A percentile compares a stretch with the other conserved stretches of the same genome.
phyloP scores from a whole-genome alignment of 2,113 vertebrate species.

The Geothlypis trichas region DNA sequence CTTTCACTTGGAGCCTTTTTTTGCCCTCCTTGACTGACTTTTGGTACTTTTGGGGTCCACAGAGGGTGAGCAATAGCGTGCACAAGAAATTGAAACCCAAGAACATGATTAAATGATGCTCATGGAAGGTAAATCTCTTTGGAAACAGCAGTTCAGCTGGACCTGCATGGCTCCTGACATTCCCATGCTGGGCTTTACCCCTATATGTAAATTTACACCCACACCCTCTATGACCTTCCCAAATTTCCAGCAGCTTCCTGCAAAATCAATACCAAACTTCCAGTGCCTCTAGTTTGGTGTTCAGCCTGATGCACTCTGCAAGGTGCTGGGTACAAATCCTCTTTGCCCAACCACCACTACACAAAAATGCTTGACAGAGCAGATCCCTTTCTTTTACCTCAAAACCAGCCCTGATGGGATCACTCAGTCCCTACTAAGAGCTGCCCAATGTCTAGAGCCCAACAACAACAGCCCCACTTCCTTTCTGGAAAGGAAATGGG shows the following conservation, averaged over 20 bases:
- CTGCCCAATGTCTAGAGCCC: neutral
- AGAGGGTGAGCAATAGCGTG: rapidly evolving
- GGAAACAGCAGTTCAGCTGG: neutral
- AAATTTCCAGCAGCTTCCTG: neutral
- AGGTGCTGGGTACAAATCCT: neutral
- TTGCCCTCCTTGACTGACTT: neutral
- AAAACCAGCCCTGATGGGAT: neutral
- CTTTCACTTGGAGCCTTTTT: neutral
- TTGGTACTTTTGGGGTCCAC: neutral
- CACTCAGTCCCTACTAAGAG: rapidly evolving
- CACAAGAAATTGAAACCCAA: neutral
- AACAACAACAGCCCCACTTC: neutral
- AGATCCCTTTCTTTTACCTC: neutral
- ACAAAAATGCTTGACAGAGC: neutral
- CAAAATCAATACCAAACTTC: neutral
- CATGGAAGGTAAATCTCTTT: neutral
- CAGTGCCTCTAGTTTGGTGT: neutral
- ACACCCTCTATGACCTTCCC: neutral
- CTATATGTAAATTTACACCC: neutral
- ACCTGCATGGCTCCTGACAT: neutral
- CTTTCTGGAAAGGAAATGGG: neutral
- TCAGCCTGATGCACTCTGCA: neutral
- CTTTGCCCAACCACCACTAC: neutral
- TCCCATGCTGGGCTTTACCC: neutral
- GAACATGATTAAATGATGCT: rapidly evolving